phyloP scores from a whole-genome alignment of 1,140 invertebrate species.

The Mycetomoellerius zeteki region DNA sequence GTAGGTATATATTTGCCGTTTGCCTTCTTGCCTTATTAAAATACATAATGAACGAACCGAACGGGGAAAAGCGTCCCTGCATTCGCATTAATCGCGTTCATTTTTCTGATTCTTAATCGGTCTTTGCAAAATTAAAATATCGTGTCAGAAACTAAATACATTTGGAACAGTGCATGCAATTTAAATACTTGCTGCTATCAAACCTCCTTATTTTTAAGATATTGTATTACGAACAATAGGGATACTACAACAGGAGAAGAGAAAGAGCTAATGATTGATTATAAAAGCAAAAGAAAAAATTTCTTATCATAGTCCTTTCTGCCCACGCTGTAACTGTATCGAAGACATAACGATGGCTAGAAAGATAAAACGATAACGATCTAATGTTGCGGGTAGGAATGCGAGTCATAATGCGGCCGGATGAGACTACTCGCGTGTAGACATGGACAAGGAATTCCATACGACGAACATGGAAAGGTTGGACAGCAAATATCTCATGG shows the following conservation, averaged over 20 bases:
- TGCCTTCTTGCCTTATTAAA: slow-evolving; percentile 66
- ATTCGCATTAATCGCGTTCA: not conserved
- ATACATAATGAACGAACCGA: slow-evolving; percentile 50
- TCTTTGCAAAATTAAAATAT: not conserved
- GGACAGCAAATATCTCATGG: slow-evolving; percentile 36
- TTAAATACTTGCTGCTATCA: not conserved
- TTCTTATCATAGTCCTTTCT: slow-evolving; percentile 14
- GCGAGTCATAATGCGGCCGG: slow-evolving; percentile 33
- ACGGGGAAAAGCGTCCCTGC: not conserved
- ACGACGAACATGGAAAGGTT: not conserved
- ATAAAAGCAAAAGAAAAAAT: not conserved
- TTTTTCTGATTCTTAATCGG: not conserved
- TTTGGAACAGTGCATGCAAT: not conserved
- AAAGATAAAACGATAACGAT: slow-evolving; percentile 50
- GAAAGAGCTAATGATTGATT: not conserved
- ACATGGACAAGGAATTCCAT: slow-evolving; percentile 40
- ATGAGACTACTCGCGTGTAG: slow-evolving; percentile 28
- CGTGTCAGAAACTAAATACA: not conserved
- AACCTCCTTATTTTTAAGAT: not conserved
- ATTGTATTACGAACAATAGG: slow-evolving; percentile 13
- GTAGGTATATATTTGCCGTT: slow-evolving; percentile 65
- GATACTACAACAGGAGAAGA: not conserved
- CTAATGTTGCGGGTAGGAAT: slow-evolving; percentile 33
- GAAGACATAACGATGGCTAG: slow-evolving; percentile 3
- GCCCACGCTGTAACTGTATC: slow-evolving; percentile 18